Base-by-base conservation (phyloP, 2,113 vertebrate species). In the Periophthalmodon schlosseri region DNA sequence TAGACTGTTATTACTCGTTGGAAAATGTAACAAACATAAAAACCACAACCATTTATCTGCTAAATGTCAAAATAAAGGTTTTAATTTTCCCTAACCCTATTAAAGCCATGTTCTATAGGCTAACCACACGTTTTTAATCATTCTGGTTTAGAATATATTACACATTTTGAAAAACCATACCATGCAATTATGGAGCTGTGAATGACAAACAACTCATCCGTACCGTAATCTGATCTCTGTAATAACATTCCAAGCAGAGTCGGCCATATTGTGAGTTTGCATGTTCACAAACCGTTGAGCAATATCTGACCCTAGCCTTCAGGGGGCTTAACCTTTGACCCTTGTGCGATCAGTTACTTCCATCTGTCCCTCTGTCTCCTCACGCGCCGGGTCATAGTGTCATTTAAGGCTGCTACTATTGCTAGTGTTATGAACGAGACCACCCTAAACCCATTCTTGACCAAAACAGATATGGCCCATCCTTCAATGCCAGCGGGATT, bases 261-360 rank as follows among this genome's bases (percentile, higher is more conserved):
- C 16, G 15, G 49, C 57, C 57, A 60, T 60, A 33, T 63, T 44
- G 34, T 44, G 34, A 39, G 34, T 44, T 44, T 21, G 66, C 66
- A 47, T 23, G n/a, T 47, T 47, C 36, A 47, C 36, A 46, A 46
- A 67, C 65, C 36, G 18, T 15, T n/a, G 34, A n/a, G 65, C 61
- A 65, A 23, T 68, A 13, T 28, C n/a, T 49, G 68, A 23, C 10
- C 69, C 67, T 34, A 49, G 15, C 23, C 36, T 52, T 47, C 21
- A 56, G 63, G 12, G 76, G 0, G 7, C 77, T 80, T 82, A 67
- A 85, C 52, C 73, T 71, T 76, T 75, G 52, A 82, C 67, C 64
- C 39, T 28, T 36, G 33, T 4, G 23, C 21, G 20, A 79, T 82
- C 63, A 63, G 50, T 76, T 68, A 69, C 77, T 15, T 73, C 44